Evolutionary conservation across 2,888 invertebrate genomes (phyloP).

Genomic region (Holacanthella duospinosa): DNA sequence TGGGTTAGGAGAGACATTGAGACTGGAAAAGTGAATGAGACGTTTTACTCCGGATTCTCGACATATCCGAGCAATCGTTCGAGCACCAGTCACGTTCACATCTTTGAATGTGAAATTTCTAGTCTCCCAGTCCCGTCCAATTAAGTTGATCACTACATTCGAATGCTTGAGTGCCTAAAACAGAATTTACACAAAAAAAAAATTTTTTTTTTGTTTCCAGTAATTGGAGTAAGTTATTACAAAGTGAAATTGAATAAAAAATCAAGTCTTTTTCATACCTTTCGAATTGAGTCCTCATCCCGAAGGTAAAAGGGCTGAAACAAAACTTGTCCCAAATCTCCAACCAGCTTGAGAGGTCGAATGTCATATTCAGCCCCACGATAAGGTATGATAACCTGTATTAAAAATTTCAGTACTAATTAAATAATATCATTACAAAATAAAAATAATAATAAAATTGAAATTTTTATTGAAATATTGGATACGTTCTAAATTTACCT

Average conservation of each 20-base stretch:
- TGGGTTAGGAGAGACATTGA: constrained; percentile 67
- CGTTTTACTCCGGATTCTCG: constrained; percentile 74
- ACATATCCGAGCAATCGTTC: constrained; percentile 64
- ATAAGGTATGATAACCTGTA: constrained; percentile 81
- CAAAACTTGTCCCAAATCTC: constrained; percentile 90
- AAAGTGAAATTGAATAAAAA: constrained; percentile 3
- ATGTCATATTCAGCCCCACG: constrained; percentile 74
- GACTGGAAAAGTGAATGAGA: constrained; percentile 80
- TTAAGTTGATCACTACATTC: constrained; percentile 89
- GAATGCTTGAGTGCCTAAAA: constrained; percentile 70
- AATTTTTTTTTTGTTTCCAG: background rate
- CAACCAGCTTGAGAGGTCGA: constrained; percentile 65
- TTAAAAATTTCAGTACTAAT: background rate
- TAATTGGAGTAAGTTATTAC: background rate
- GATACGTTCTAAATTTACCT: constrained; percentile 46
- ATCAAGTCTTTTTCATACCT: constrained; percentile 39
- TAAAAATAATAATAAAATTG: too few species aligned
- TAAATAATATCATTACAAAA: background rate
- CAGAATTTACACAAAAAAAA: background rate
- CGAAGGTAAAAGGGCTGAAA: constrained; percentile 73
- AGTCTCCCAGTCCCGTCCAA: constrained; percentile 87
- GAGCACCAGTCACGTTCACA: constrained; percentile 76
- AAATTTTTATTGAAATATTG: background rate
- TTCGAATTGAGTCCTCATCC: constrained; percentile 75
- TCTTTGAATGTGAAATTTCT: constrained; percentile 76